These are phyloP conservation scores for Chlorops oryzae DNA, from an alignment of 1,140 invertebrate species.

Conservation along the genomic window DNA sequence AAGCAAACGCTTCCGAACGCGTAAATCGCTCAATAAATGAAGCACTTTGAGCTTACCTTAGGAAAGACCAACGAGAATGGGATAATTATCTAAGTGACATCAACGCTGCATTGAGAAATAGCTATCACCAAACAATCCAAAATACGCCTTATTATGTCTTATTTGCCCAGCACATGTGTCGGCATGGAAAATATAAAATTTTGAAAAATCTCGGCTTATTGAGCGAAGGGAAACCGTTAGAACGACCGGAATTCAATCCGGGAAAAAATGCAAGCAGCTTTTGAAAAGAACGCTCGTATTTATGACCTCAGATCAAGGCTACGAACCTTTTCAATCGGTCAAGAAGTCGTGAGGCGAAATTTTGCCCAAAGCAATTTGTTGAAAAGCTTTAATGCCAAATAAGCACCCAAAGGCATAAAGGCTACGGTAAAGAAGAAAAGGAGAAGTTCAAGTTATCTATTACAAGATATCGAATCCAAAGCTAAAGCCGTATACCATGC, in stretches of 20 bases:
- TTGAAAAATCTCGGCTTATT: too few species aligned
- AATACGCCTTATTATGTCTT: constrained; percentile 1
- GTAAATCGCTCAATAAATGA: constrained; percentile 7
- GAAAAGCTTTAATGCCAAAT: not conserved
- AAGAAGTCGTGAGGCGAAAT: not conserved
- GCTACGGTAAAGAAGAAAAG: not conserved
- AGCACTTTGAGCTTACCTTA: constrained; percentile 4
- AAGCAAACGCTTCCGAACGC: constrained; percentile 11
- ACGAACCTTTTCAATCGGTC: not conserved
- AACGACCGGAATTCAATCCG: not conserved
- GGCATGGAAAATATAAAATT: too few species aligned
- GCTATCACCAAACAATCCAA: not conserved
- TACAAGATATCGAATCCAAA: not conserved
- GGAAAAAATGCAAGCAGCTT: not conserved
- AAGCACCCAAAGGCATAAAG: not conserved
- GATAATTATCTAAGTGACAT: not conserved
- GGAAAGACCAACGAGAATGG: constrained; percentile 2
- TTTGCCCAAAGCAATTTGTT: not conserved
- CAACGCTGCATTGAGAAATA: not conserved
- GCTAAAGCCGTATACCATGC: too few species aligned
- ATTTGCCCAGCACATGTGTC: constrained; percentile 7
- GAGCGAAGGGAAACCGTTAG: too few species aligned
- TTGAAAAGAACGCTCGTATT: not conserved
- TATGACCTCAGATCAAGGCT: not conserved
- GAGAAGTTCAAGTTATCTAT: not conserved